phyloP scores from a whole-genome alignment of 2,113 vertebrate species.

The Scalopus aquaticus region DNA sequence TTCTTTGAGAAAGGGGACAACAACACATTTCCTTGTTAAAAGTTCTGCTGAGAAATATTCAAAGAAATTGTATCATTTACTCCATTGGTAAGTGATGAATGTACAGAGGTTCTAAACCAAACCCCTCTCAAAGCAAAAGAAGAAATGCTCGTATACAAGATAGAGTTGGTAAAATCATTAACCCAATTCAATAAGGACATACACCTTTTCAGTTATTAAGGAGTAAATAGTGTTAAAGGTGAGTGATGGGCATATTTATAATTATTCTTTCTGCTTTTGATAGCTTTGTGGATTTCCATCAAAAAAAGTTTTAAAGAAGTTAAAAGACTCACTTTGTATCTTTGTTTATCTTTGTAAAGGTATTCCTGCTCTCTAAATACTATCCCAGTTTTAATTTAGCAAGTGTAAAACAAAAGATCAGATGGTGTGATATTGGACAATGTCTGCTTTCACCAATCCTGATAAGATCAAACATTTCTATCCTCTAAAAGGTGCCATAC shows the following conservation, averaged over 20 bases:
- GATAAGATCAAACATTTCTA: conserved; percentile 28
- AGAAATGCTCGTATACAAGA: not conserved
- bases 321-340: not conserved
- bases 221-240: not conserved
- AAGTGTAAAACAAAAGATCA: conserved; percentile 16
- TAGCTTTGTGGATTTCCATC: not conserved
- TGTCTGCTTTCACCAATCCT: conserved; percentile 22
- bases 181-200: not conserved
- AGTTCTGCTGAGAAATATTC: not conserved
- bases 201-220: conserved; percentile 1
- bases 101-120: not conserved
- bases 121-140: not conserved
- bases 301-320: not conserved
- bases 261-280: not conserved
- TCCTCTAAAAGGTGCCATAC: not conserved
- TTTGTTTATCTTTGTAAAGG: not conserved
- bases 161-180: not conserved
- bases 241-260: not conserved
- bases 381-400: conserved; percentile 25
- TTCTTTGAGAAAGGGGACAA: not conserved
- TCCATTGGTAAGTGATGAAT: not conserved
- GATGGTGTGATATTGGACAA: not conserved
- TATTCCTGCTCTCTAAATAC: not conserved
- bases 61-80: not conserved
- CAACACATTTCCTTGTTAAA: conserved; percentile 4